phyloP scores from a whole-genome alignment of 2,888 invertebrate genomes.

The Hypselothyrea guttata region DNA sequence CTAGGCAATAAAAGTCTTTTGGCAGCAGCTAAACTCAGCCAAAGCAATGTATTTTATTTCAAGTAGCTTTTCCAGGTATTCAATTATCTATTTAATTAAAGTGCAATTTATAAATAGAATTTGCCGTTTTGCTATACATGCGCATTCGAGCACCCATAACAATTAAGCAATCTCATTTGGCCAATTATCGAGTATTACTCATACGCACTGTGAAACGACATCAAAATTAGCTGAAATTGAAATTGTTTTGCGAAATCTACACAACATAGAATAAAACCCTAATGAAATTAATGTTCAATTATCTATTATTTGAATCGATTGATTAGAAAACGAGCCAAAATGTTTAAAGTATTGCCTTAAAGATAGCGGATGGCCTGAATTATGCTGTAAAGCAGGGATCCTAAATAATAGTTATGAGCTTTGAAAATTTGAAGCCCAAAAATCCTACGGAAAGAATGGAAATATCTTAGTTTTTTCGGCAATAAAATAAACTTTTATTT shows the following conservation, averaged over 20 bases:
- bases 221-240: slow-evolving; percentile 20
- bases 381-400: too few species aligned
- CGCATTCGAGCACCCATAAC: slow-evolving; percentile 1
- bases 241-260: slow-evolving; percentile 14
- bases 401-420: too few species aligned
- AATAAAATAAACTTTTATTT: too few species aligned
- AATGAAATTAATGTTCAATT: slow-evolving; percentile 48
- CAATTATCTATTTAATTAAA: slow-evolving; percentile 2
- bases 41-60: too few species aligned
- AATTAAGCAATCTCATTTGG: slow-evolving; percentile 13
- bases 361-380: too few species aligned
- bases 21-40: too few species aligned
- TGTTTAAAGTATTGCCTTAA: background rate
- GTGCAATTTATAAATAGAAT: too few species aligned
- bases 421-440: too few species aligned
- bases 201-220: slow-evolving; percentile 35
- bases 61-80: background rate
- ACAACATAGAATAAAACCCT: slow-evolving; percentile 30
- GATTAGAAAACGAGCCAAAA: background rate
- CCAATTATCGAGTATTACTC: slow-evolving; percentile 30
- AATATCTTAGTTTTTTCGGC: too few species aligned
- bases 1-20: too few species aligned
- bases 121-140: background rate
- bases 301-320: slow-evolving; percentile 21
- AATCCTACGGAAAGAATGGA: too few species aligned